These are phyloP conservation scores for Arenaria interpres DNA, from an alignment of 2,113 vertebrate genomes.

Conservation along the genomic window DNA sequence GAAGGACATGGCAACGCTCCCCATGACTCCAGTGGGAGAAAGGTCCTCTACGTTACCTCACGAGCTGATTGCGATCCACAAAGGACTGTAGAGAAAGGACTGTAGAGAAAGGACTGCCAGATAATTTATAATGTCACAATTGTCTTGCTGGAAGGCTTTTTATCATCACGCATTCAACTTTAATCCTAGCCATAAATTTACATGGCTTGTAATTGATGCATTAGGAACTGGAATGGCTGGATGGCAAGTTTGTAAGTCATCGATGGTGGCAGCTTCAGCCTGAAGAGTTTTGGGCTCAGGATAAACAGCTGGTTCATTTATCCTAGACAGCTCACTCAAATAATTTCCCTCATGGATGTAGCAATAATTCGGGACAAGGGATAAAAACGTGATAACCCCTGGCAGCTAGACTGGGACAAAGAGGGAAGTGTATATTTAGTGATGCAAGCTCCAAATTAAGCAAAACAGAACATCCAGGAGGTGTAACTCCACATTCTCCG, in stretches of 20 bases:
- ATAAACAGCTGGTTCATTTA: not conserved
- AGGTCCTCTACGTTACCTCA: not conserved
- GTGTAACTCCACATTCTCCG: not conserved
- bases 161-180: not conserved
- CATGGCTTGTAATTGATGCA: not conserved
- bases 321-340: not conserved
- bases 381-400: not conserved
- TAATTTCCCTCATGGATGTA: not conserved
- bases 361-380: not conserved
- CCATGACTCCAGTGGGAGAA: not conserved
- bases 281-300: not conserved
- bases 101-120: not conserved
- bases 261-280: not conserved
- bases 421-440: not conserved
- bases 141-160: not conserved
- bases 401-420: not conserved
- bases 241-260: not conserved
- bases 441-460: not conserved
- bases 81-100: not conserved
- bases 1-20: not conserved
- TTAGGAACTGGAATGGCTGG: not conserved
- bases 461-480: not conserved
- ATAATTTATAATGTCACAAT: not conserved
- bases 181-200: not conserved
- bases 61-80: not conserved